Conservation (phyloP, 2,797 vertebrate species). For the Paramormyrops hopkinsi region DNA sequence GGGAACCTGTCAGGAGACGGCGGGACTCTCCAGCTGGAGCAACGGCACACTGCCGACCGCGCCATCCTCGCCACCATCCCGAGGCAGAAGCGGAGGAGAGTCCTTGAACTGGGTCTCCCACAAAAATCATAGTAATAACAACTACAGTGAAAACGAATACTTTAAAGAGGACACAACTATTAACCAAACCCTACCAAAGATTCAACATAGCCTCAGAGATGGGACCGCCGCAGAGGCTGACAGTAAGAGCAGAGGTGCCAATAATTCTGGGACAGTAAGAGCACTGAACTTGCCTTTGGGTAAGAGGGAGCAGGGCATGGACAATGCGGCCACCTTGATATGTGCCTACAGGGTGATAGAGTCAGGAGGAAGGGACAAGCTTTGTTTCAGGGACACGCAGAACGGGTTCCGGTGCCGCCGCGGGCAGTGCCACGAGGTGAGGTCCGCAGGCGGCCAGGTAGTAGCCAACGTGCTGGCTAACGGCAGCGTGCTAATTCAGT, state of each 20-base stretch:
- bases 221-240: constrained; percentile 21
- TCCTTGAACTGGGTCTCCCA: constrained; percentile 27
- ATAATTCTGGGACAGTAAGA: constrained; percentile 37
- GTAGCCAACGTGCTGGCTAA: constrained; percentile 81
- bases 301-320: constrained; percentile 31
- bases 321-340: constrained; percentile 47
- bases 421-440: constrained; percentile 64
- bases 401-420: constrained; percentile 67
- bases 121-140: constrained; percentile 27
- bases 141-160: constrained; percentile 23
- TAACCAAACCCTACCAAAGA: constrained; percentile 36
- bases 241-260: constrained; percentile 32
- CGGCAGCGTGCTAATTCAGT: constrained; percentile 87
- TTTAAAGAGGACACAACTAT: constrained; percentile 29
- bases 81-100: constrained; percentile 25
- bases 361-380: constrained; percentile 52
- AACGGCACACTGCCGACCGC: constrained; percentile 30
- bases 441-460: constrained; percentile 60
- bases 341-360: constrained; percentile 81
- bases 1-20: constrained; percentile 43
- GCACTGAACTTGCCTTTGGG: constrained; percentile 29
- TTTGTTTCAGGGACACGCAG: constrained; percentile 76
- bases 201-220: constrained; percentile 27
- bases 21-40: constrained; percentile 32
- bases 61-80: constrained; percentile 31